phyloP scores from a whole-genome alignment of 2,888 invertebrate genomes.

The Aphodius sticticus region DNA sequence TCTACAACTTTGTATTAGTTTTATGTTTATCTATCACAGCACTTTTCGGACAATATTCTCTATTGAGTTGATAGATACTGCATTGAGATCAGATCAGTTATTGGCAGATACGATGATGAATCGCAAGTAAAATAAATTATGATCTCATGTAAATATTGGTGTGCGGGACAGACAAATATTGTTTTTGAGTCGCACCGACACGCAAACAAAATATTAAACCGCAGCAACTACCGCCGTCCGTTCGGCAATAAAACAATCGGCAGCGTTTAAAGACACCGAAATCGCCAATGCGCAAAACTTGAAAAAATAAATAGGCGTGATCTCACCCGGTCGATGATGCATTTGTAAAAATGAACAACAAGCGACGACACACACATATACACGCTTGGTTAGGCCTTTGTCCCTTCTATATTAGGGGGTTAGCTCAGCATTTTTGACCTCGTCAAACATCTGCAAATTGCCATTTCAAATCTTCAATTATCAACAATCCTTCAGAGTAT shows the following conservation, averaged over 20 bases:
- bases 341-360: not conserved
- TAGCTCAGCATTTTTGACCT: not conserved
- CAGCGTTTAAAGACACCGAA: not conserved
- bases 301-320: not conserved
- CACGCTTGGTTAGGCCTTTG: not conserved
- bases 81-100: not conserved
- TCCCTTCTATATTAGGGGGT: not conserved
- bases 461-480: no score
- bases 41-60: not conserved
- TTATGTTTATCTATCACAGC: not conserved
- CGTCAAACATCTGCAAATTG: not conserved
- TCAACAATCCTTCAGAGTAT: no score
- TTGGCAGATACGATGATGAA: not conserved
- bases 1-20: not conserved
- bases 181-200: not conserved
- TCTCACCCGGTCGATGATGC: not conserved
- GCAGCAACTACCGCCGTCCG: not conserved
- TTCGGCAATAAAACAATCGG: not conserved
- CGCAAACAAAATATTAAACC: not conserved
- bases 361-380: not conserved
- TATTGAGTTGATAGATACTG: not conserved
- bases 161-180: not conserved
- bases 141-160: not conserved
- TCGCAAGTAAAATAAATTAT: not conserved
- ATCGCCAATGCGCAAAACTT: not conserved